Conservation (phyloP, 2,113 vertebrate genomes). For the Nycticryphes semicollaris region DNA sequence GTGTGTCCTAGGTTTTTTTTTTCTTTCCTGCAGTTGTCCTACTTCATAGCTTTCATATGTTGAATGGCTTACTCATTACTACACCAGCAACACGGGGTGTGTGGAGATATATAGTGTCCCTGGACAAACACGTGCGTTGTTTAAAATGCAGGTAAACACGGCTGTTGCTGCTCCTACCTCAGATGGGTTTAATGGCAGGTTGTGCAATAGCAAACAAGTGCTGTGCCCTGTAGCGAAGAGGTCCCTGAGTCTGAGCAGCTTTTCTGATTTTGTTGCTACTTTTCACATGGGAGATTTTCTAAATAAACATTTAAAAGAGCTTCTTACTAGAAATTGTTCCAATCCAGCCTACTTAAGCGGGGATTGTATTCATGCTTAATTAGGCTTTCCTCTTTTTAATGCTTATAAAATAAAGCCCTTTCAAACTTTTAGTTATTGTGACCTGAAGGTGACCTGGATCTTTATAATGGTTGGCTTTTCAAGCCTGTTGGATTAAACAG, state of each 20-base stretch:
- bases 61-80: neutral
- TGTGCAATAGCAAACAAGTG: neutral
- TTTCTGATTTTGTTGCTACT: neutral
- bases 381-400: conserved; percentile 56
- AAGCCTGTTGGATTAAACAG: conserved; percentile 45
- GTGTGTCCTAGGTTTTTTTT: neutral
- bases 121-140: neutral
- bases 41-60: neutral
- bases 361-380: conserved; percentile 62
- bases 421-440: conserved; percentile 50
- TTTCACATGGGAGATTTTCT: conserved; percentile 48
- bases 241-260: neutral
- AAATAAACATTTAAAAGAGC: conserved; percentile 58
- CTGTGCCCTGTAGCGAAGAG: neutral
- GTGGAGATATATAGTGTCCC: neutral
- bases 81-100: neutral
- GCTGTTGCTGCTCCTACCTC: neutral
- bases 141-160: neutral
- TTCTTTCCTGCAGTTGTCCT: neutral
- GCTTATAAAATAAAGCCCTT: conserved; percentile 61
- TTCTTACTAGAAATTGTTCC: conserved; percentile 39
- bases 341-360: conserved; percentile 22
- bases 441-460: conserved; percentile 58
- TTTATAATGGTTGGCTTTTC: conserved; percentile 54
- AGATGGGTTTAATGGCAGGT: neutral